phyloP scores from a whole-genome alignment of 35 echinoderm and acorn worm species.

The Chiridota heheva region DNA sequence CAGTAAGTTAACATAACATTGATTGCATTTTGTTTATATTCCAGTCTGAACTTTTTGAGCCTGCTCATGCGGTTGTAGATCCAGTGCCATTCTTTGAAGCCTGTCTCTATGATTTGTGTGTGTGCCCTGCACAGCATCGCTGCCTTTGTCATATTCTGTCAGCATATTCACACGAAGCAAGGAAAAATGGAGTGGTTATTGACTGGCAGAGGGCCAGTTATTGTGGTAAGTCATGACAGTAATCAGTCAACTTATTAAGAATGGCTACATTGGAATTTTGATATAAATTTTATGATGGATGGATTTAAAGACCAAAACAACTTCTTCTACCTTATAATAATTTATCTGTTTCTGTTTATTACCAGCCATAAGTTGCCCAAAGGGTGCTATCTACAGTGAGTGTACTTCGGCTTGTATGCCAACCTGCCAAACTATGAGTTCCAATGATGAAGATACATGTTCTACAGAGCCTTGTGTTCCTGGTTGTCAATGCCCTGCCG shows the following conservation, averaged over 20 bases:
- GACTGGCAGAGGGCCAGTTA: constrained; percentile 87
- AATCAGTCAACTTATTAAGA: neutral
- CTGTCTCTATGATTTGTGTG: constrained; percentile 93
- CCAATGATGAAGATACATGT: constrained; percentile 46
- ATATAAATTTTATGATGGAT: neutral
- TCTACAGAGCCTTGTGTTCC: constrained; percentile 66
- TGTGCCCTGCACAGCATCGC: constrained; percentile 73
- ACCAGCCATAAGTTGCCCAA: constrained; percentile 84
- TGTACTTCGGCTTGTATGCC: constrained; percentile 78
- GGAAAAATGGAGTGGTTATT: constrained; percentile 78
- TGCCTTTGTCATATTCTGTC: constrained; percentile 88
- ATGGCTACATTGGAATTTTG: neutral
- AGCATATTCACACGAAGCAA: constrained; percentile 87
- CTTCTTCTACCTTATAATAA: too few relatives aligned
- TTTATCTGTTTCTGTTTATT: constrained; percentile 18
- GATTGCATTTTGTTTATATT: neutral
- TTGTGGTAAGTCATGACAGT: constrained; percentile 67
- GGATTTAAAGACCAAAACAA: neutral
- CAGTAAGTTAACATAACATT: neutral
- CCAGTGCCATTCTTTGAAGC: constrained; percentile 76
- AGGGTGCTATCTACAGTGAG: constrained; percentile 75
- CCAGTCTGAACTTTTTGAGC: constrained; percentile 68
- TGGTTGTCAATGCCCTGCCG: constrained; percentile 89
- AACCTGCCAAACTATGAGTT: constrained; percentile 75
- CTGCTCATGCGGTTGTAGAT: constrained; percentile 76